Evolutionary conservation across 1,140 invertebrate genomes (phyloP), one percentile per base, ranked within the genome.

Genomic region (Polypedilum vanderplanki): DNA sequence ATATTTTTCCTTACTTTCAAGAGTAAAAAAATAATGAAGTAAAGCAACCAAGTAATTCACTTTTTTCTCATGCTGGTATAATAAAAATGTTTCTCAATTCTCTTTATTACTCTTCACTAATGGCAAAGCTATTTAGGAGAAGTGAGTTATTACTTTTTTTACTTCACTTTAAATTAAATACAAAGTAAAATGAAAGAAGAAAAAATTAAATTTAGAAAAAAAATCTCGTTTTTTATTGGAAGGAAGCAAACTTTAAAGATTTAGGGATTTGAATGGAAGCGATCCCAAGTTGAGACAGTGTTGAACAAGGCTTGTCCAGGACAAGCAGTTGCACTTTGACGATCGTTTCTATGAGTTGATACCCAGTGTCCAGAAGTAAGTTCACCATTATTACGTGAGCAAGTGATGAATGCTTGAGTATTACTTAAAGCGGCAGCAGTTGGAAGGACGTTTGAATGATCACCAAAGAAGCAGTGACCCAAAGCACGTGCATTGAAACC

Each of bases 401-500:
- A 57, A 15, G 12, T n/a, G n/a, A 57, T 57, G 46, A 57, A 57
- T 0, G 46, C 12, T 57, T 57, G 46, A 1, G 46, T 57, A n/a
- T 57, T 57, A 15, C 46, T 57, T 15, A 57, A 15, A n/a, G 46
- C 46, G 12, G 46, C 46, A 15, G 46, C 46, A 57, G 46, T 57
- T 57, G 46, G 46, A 4, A 57, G n/a, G 12, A 57, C 46, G 1
- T 12, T n/a, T 12, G 46, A n/a, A 15, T 57, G 46, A n/a, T 57
- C 46, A 57, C 46, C 46, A 15, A 57, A 57, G 12, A 57, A 57
- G 10, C 46, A 57, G 10, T 57, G 46, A 12, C 46, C 46, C 3
- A 57, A 57, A 15, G 46, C 46, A 57, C 79, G 81, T 5, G 76
- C 75, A 77, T 90, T 89, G 77, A 85, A 87, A 3, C 79, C 80